These are phyloP conservation scores for Aldrovandia affinis DNA, from an alignment of 2,797 vertebrate genomes.

Conservation along the genomic window DNA sequence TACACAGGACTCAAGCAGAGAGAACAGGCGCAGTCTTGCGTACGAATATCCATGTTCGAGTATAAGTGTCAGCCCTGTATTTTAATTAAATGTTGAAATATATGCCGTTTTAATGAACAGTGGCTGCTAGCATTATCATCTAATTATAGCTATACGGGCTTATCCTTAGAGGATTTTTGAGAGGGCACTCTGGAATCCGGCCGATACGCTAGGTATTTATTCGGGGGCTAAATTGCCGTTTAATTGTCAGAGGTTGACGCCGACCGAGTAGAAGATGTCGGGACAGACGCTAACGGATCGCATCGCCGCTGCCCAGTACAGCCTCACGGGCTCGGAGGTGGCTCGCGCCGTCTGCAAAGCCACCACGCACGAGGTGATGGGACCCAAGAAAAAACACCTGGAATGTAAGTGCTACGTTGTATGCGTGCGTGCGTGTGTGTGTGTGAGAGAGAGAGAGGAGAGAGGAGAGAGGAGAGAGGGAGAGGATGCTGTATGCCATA, in stretches of 20 bases:
- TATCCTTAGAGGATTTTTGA: constrained; percentile 34
- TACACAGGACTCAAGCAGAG: constrained; percentile 15
- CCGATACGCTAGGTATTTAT: constrained; percentile 36
- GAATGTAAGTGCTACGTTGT: constrained; percentile 87
- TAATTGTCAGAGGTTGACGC: constrained; percentile 47
- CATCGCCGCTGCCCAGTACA: constrained; percentile 99
- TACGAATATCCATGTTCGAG: constrained; percentile 29
- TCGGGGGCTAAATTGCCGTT: constrained; percentile 54
- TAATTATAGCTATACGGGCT: constrained; percentile 5
- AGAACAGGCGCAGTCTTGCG: constrained; percentile 17
- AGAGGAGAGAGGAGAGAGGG: not conserved
- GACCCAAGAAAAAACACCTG: constrained; percentile 99
- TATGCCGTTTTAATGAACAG: constrained; percentile 7
- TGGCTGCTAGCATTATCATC: not conserved
- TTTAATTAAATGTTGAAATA: constrained; percentile 27
- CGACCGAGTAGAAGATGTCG: constrained; percentile 89
- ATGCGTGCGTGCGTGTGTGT: not conserved
- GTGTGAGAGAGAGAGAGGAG: not conserved
- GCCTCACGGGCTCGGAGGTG: constrained; percentile 94
- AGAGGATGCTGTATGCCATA: constrained; percentile 18
- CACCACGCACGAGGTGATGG: constrained; percentile 97
- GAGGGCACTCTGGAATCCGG: constrained; percentile 53
- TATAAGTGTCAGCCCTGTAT: constrained; percentile 24
- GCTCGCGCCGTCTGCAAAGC: constrained; percentile 94
- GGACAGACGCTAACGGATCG: constrained; percentile 98